Percentiles rank a stretch among this genome's conserved stretches.
These are phyloP conservation scores for Morone saxatilis DNA, from an alignment of 2,113 vertebrate species.

Conservation along the genomic window DNA sequence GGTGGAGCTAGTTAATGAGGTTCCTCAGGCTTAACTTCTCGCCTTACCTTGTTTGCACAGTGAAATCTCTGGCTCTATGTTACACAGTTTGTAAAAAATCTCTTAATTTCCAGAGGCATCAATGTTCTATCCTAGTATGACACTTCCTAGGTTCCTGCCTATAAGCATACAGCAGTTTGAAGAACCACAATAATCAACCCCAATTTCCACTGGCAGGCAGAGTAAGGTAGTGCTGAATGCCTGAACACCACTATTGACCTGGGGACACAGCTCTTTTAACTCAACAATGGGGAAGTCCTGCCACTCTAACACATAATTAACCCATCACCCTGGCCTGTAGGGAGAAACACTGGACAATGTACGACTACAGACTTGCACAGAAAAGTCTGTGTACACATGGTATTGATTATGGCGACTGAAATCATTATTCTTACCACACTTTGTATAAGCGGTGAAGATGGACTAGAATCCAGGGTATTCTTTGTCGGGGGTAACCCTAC, in stretches of 20 bases:
- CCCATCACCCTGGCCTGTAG: neutral
- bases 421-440: conserved; percentile 15
- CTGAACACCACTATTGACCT: neutral
- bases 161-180: neutral
- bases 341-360: conserved; percentile 1
- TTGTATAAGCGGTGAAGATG: neutral
- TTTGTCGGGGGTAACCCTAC: neutral
- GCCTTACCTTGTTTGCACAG: neutral
- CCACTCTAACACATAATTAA: conserved; percentile 20
- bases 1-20: neutral
- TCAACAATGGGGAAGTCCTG: neutral
- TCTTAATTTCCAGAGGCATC: neutral
- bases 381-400: neutral
- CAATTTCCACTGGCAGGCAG: neutral
- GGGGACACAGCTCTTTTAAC: conserved; percentile 1
- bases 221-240: neutral
- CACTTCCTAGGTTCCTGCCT: neutral
- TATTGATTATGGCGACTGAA: neutral
- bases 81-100: neutral
- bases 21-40: conserved; percentile 8
- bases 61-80: neutral
- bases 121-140: neutral
- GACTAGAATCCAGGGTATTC: neutral
- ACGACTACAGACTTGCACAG: neutral
- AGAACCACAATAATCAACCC: neutral